Evolutionary conservation across 2,797 vertebrate species (phyloP), one percentile per base, ranked within the genome.

Genomic region (Bradypodion ventrale): DNA sequence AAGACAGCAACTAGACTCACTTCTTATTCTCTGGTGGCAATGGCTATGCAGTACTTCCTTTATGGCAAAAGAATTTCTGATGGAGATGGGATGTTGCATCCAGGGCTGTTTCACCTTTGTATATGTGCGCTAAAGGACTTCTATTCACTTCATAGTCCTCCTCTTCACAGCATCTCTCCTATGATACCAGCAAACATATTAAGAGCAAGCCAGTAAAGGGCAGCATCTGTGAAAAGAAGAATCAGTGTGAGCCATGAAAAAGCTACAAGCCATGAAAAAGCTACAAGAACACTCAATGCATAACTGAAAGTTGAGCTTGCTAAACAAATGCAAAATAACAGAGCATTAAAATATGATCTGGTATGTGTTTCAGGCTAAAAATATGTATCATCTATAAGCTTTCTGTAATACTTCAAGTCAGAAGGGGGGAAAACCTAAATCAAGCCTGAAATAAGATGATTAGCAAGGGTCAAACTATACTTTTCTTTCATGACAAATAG

Each of bases 51-150:
- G n/a, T n/a, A 46, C 68, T 46, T 76, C 29, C 70, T n/a, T 65
- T 59, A 79, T 73, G 0, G 25, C 85, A 60, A 25, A 40, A 42
- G 5, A 44, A 10, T 37, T n/a, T 62, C 21, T 52, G 37, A 19
- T 42, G 59, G 3, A 1, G 1, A 4, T 21, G 44, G 1, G 3
- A 86, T 56, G 59, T 65, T 81, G 3, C 0, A 82, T 75, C 40
- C 46, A 66, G 32, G 35, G 29, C 80, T 4, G 21, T 82, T 83
- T n/a, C 49, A 37, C 0, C 0, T 19, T 25, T 0, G 0, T 16
- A 75, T 40, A 13, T 74, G 9, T 23, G 23, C 2, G 32, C 0
- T 0, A 13, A 4, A 40, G 72, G 69, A 40, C 8, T 69, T 79
- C 63, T 65, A 66, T 42, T 88, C 42, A 0, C 65, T 40, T 63